Conservation (phyloP, 2,797 vertebrate genomes). For the Acropternis orthonyx region DNA sequence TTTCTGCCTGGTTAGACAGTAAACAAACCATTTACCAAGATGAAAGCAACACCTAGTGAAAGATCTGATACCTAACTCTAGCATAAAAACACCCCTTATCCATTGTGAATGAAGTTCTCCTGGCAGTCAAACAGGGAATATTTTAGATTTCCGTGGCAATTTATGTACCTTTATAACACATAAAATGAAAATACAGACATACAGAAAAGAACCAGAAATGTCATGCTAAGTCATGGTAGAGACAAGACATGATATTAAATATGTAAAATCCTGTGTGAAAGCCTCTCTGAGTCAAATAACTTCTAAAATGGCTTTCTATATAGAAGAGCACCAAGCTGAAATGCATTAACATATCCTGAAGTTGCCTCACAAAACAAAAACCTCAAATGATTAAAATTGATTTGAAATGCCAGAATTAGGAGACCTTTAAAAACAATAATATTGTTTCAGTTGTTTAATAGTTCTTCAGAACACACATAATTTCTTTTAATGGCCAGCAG, state of each 20-base stretch:
- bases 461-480: constrained; percentile 7
- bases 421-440: background rate
- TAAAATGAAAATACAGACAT: background rate
- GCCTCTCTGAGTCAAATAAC: background rate
- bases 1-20: background rate
- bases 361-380: background rate
- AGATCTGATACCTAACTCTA: background rate
- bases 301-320: background rate
- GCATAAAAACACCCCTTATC: background rate
- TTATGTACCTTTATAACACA: background rate
- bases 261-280: background rate
- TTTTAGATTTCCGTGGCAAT: background rate
- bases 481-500: background rate
- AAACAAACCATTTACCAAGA: background rate
- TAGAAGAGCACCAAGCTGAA: background rate
- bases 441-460: background rate
- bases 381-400: background rate
- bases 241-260: background rate
- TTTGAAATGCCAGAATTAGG: background rate
- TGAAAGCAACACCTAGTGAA: background rate
- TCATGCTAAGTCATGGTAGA: background rate
- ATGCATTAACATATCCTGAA: background rate
- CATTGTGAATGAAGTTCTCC: background rate
- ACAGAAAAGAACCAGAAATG: background rate
- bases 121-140: background rate